Base-by-base conservation (phyloP, 37 sponge, comb jelly and placozoan genomes). In the Halisarca cf. caerulea region DNA sequence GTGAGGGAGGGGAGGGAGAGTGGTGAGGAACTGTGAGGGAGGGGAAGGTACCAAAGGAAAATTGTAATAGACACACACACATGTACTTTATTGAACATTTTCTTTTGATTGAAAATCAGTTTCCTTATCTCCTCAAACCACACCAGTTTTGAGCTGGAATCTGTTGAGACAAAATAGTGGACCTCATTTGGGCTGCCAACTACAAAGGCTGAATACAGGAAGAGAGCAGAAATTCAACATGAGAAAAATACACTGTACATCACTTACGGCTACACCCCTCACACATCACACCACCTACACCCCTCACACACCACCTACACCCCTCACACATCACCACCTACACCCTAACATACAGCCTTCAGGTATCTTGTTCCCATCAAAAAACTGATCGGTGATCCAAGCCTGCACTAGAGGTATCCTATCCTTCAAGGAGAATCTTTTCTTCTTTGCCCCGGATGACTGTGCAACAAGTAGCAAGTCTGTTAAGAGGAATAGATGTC, bases 381-480 rank as follows among this genome's bases (percentile, higher is more conserved):
- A 17, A n/a, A 88, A 39, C 17, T 82, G 89, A 82, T 95, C 95
- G 30, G 87, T 89, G 60, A 90, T 66, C 95, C 95, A 91, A 35
- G 90, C 86, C 14, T 95, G 95, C 3, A 82, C 85, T 62, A 95
- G 42, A 71, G 66, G 71, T 28, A 89, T 85, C 38, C 86, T 78
- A 66, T 95, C 95, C 59, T 89, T 95, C 60, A 95, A 74, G 30
- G 39, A 87, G 58, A 84, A 92, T 0, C 86, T 80, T 74, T 89
- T 86, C n/a, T 70, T 59, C 32, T 45, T 85, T 17, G 69, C 39
- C 24, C 88, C 89, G 33, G 39, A 79, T 11, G 86, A 58, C 90
- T 92, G 94, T 32, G 93, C 87, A n/a, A 95, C 85, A 0, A 95
- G 79, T 15, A 95, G 40, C 0, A 89, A 81, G 59, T 95, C 95